Evolutionary conservation across 2,888 invertebrate genomes (phyloP).

Genomic region (Drosophila anomalata): DNA sequence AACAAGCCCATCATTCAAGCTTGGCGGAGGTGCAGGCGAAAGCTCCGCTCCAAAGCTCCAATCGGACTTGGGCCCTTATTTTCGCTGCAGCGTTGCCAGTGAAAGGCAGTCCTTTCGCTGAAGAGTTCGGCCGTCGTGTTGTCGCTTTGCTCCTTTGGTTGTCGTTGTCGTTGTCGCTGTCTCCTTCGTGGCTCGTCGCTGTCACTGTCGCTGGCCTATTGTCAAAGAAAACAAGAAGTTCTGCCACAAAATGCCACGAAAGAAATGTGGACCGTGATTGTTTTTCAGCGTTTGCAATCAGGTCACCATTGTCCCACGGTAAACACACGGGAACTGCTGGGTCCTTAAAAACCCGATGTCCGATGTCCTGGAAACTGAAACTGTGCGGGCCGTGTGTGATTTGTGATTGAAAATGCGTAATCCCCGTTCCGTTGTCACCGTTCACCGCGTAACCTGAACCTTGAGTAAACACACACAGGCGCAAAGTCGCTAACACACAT

Average conservation of each 20-base stretch:
- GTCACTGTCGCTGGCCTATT: constrained; percentile 46
- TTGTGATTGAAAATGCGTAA: constrained; percentile 71
- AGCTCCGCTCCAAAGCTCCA: constrained; percentile 42
- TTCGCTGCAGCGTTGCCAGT: constrained; percentile 68
- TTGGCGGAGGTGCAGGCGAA: constrained; percentile 20
- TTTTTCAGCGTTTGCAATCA: constrained; percentile 76
- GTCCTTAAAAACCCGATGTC: neutral
- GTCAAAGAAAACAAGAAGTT: constrained; percentile 47
- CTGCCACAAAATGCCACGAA: constrained; percentile 66
- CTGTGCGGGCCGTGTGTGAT: constrained; percentile 15
- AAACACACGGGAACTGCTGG: constrained; percentile 16
- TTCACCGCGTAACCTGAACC: constrained; percentile 70
- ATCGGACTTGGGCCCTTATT: constrained; percentile 44
- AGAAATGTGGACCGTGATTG: constrained; percentile 64
- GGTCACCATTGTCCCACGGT: constrained; percentile 68
- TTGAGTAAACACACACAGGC: constrained; percentile 72
- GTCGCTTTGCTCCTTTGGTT: constrained; percentile 40
- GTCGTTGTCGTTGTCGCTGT: constrained; percentile 44
- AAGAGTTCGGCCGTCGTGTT: constrained; percentile 70
- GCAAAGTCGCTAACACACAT: constrained; percentile 33
- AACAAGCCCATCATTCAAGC: constrained; percentile 6
- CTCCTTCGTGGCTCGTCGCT: constrained; percentile 31
- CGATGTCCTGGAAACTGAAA: constrained; percentile 8
- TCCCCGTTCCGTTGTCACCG: constrained; percentile 46
- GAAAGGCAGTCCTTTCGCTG: constrained; percentile 77